Conservation (phyloP, 2,113 vertebrate species). For the Phoenicopterus ruber region DNA sequence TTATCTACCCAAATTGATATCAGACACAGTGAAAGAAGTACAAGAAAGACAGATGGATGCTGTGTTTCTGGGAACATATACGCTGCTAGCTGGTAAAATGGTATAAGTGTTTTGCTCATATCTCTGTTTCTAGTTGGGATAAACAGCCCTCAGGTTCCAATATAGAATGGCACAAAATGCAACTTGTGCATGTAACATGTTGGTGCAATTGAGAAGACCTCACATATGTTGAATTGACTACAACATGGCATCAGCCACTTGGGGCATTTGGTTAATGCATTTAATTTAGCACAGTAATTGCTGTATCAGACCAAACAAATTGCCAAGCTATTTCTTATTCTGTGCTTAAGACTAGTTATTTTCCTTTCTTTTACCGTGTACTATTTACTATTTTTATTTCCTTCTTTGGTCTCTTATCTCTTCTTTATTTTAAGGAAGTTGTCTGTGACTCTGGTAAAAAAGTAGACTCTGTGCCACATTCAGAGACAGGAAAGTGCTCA, state of each 20-base stretch:
- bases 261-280: slow-evolving; percentile 16
- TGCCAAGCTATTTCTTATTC: background rate
- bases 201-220: slow-evolving; percentile 38
- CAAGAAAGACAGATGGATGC: background rate
- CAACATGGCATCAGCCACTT: background rate
- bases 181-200: background rate
- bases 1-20: background rate
- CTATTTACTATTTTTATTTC: background rate
- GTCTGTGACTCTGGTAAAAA: background rate
- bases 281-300: slow-evolving; percentile 48
- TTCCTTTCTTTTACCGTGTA: background rate
- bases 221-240: slow-evolving; percentile 41
- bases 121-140: background rate
- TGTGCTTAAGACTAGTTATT: background rate
- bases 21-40: background rate
- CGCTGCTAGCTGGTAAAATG: background rate
- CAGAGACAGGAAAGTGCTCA: background rate
- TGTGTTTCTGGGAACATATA: background rate
- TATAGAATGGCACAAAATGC: slow-evolving; percentile 10
- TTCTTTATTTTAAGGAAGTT: background rate
- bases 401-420: background rate
- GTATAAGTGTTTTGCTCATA: background rate
- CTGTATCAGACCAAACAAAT: slow-evolving; percentile 21
- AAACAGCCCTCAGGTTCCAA: background rate
- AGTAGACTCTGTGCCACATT: background rate